phyloP scores from a whole-genome alignment of 2,888 invertebrate genomes.

The Escarpia spicata region DNA sequence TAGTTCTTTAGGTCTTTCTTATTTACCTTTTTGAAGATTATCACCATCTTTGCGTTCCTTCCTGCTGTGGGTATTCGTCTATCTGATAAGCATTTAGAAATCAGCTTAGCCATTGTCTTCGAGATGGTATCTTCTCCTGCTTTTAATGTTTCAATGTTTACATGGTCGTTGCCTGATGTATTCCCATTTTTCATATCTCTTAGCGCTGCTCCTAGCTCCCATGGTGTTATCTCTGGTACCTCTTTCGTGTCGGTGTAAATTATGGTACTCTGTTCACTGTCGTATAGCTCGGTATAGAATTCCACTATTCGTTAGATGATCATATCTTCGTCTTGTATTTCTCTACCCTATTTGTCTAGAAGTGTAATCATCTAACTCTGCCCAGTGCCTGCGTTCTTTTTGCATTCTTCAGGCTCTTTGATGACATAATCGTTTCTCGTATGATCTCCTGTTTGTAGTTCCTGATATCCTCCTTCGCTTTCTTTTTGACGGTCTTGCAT shows the following conservation, averaged over 20 bases:
- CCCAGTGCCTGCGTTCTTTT: not conserved
- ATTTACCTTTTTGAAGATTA: not conserved
- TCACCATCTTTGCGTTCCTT: not conserved
- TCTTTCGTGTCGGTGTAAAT: not conserved
- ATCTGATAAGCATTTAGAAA: slow-evolving; percentile 14
- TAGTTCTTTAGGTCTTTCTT: not conserved
- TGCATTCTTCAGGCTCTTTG: not conserved
- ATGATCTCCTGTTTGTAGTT: no score
- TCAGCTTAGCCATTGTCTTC: not conserved
- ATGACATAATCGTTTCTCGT: not conserved
- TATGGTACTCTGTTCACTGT: not conserved
- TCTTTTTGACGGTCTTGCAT: no score
- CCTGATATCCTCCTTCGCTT: no score
- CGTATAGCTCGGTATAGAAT: not conserved
- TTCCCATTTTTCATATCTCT: not conserved
- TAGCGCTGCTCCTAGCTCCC: not conserved
- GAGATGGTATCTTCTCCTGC: slow-evolving; percentile 8
- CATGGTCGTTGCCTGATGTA: not conserved
- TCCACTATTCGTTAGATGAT: not conserved
- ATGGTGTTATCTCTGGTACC: not conserved
- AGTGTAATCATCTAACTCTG: not conserved
- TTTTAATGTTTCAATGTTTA: not conserved
- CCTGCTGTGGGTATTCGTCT: not conserved
- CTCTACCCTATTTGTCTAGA: not conserved
- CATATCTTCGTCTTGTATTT: not conserved